These are phyloP conservation scores for Tyto alba DNA, from an alignment of 2,113 vertebrate species.

Conservation along the genomic window DNA sequence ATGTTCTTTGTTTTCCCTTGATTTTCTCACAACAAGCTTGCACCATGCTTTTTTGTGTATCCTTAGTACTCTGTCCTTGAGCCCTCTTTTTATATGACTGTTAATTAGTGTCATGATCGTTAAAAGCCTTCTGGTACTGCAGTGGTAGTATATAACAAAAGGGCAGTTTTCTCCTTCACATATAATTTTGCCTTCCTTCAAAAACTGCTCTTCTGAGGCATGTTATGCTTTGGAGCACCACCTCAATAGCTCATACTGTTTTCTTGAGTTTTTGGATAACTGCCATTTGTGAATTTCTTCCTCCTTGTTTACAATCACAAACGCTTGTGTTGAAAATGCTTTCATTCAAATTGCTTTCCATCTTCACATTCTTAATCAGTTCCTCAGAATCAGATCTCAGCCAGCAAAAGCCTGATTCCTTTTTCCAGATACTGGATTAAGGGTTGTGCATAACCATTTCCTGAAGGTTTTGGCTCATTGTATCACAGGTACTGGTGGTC, in stretches of 20 bases:
- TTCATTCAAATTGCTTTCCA: neutral
- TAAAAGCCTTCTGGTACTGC: neutral
- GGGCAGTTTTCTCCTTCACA: neutral
- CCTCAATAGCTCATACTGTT: accelerated
- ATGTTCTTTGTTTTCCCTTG: neutral
- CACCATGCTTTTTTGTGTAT: neutral
- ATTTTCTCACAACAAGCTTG: neutral
- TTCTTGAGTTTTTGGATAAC: neutral
- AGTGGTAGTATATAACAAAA: neutral
- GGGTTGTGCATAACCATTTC: neutral
- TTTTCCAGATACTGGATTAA: neutral
- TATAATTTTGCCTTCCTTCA: neutral
- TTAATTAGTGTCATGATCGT: neutral
- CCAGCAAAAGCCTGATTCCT: neutral
- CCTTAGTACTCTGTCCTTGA: neutral
- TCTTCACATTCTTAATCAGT: neutral
- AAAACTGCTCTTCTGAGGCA: neutral
- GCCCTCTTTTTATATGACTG: neutral
- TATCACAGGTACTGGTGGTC: accelerated
- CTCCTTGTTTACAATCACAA: neutral
- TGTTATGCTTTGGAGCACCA: neutral
- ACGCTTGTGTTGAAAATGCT: neutral
- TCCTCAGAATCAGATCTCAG: neutral
- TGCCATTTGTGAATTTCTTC: neutral
- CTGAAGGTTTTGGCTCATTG: neutral